A percentile compares a stretch with the other conserved stretches of the same genome.
Conservation (phyloP, 2,888 invertebrate genomes). For the Opisthograptis luteolata region DNA sequence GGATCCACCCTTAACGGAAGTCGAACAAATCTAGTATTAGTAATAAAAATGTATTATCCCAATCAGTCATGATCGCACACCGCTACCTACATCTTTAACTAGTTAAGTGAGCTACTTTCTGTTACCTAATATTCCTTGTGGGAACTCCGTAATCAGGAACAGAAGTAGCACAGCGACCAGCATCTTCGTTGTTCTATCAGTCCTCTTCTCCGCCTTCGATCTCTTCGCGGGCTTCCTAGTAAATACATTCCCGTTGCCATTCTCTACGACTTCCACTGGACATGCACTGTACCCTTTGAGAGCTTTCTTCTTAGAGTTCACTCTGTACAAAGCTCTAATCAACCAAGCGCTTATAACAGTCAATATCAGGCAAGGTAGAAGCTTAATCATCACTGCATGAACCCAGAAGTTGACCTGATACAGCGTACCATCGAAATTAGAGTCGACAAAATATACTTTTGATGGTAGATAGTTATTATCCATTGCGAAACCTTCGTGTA, state of each 20-base stretch:
- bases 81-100: no score
- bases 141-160: constrained; percentile 95
- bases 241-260: constrained; percentile 70
- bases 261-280: constrained; percentile 61
- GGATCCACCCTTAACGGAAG: no score
- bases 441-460: constrained; percentile 79
- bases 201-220: constrained; percentile 71
- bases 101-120: no score
- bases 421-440: constrained; percentile 83
- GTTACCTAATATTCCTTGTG: constrained; percentile 91
- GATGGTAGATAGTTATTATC: constrained; percentile 64
- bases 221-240: constrained; percentile 71
- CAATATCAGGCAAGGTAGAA: constrained; percentile 91
- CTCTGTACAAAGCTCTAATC: constrained; percentile 88
- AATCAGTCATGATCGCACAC: no score
- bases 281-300: constrained; percentile 80
- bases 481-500: constrained; percentile 60
- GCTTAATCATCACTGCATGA: constrained; percentile 91
- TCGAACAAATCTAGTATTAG: no score
- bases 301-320: constrained; percentile 87
- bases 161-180: constrained; percentile 93
- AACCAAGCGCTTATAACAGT: constrained; percentile 90
- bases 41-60: no score
- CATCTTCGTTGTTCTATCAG: constrained; percentile 95
- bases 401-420: constrained; percentile 92